Conservation (phyloP, 2,113 vertebrate species). For the Oryzias celebensis region DNA sequence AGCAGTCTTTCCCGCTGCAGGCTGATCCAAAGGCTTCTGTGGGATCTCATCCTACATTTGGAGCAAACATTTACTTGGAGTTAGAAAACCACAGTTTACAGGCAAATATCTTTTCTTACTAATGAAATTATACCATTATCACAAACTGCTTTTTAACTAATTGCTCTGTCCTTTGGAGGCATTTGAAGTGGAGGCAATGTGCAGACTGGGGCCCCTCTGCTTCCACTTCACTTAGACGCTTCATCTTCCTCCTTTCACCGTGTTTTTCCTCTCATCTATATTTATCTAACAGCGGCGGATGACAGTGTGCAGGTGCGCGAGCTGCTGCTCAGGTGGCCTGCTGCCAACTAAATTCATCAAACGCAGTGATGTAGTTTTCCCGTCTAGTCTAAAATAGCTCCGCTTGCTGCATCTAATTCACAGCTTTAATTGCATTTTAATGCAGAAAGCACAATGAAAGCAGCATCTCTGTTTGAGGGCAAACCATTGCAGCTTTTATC, state of each 20-base stretch:
- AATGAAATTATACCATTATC: neutral
- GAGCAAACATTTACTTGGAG: neutral
- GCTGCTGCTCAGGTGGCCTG: neutral
- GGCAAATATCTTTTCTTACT: neutral
- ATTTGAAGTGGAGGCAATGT: neutral
- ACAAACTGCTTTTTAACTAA: neutral
- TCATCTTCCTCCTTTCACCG: conserved; percentile 22
- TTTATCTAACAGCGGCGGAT: conserved; percentile 24
- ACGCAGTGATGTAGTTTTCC: conserved; percentile 1
- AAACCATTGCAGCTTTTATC: neutral
- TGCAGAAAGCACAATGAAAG: neutral
- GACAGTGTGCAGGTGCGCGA: conserved; percentile 6
- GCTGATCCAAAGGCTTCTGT: conserved; percentile 3
- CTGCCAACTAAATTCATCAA: conserved; percentile 7
- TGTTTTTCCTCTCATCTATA: conserved; percentile 26
- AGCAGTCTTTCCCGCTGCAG: conserved; percentile 8
- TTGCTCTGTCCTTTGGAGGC: neutral
- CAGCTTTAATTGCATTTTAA: conserved; percentile 6
- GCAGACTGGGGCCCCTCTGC: neutral
- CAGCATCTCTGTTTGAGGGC: neutral
- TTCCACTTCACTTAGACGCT: neutral
- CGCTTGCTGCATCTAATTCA: conserved; percentile 16
- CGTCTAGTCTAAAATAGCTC: conserved; percentile 11
- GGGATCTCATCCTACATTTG: conserved; percentile 33
- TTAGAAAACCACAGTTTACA: neutral